phyloP scores from a whole-genome alignment of 1,140 invertebrate species.

The Drosophila tropicalis region DNA sequence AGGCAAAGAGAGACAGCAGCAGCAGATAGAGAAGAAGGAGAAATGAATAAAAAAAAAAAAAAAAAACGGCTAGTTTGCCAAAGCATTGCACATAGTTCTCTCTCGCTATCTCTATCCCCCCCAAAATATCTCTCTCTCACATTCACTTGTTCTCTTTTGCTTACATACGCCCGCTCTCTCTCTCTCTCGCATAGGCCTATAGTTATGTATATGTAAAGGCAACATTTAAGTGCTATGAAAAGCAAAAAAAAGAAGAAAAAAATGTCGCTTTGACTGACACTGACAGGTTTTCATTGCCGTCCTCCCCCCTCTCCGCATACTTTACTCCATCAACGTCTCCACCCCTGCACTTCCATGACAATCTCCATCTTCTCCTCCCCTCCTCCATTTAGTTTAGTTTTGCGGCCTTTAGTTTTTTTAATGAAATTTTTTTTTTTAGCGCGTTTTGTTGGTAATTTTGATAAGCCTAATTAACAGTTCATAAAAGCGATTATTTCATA shows the following conservation, averaged over 20 bases:
- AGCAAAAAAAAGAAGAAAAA: constrained; percentile 7
- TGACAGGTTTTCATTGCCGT: constrained; percentile 47
- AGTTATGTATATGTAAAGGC: constrained; percentile 7
- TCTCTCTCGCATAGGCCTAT: constrained; percentile 16
- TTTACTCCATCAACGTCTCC: neutral
- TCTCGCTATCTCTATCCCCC: constrained; percentile 31
- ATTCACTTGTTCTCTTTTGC: neutral
- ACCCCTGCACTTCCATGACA: neutral
- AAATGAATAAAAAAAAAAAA: constrained; percentile 47
- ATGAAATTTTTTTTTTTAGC: constrained; percentile 30
- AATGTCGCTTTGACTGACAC: constrained; percentile 39
- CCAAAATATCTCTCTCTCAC: constrained; percentile 34
- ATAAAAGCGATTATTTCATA: constrained; percentile 40
- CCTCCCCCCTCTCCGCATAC: neutral
- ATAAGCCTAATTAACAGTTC: constrained; percentile 57
- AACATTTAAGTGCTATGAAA: constrained; percentile 44
- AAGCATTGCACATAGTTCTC: constrained; percentile 57
- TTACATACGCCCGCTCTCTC: neutral
- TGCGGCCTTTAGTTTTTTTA: constrained; percentile 15
- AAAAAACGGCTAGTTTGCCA: constrained; percentile 57
- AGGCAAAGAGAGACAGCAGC: constrained; percentile 20
- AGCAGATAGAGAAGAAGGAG: constrained; percentile 3
- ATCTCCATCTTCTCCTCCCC: neutral
- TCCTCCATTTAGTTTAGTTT: neutral
- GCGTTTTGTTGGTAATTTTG: constrained; percentile 31